These are phyloP conservation scores for Cephus spinipes DNA, from an alignment of 2,888 invertebrate genomes.

Conservation along the genomic window DNA sequence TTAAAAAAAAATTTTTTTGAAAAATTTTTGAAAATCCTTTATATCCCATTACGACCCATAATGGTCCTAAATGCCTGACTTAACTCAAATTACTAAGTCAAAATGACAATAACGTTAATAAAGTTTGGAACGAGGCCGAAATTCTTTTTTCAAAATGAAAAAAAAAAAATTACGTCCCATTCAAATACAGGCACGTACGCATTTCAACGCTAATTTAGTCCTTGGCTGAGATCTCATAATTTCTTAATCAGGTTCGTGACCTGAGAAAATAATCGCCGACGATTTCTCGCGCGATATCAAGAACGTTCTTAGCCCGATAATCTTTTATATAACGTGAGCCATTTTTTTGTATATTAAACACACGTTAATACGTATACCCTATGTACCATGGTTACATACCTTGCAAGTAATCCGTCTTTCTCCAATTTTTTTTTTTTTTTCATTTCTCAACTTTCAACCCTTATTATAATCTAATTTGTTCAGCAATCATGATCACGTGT, in stretches of 20 bases:
- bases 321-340: neutral
- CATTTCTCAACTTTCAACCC: neutral
- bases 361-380: neutral
- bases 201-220: neutral
- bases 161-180: neutral
- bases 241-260: slow-evolving; percentile 7
- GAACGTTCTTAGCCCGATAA: neutral
- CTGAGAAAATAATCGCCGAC: neutral
- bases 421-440: neutral
- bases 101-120: neutral
- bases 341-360: neutral
- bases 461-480: neutral
- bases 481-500: neutral
- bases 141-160: neutral
- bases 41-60: too few relatives aligned
- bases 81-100: neutral
- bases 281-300: neutral
- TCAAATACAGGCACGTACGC: slow-evolving; percentile 1
- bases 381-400: neutral
- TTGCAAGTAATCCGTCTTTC: neutral
- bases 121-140: neutral
- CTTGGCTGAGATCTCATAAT: neutral
- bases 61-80: neutral
- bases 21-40: too few relatives aligned
- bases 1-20: neutral